Evolutionary conservation across 2,797 vertebrate species (phyloP), one percentile per base, ranked within the genome.

Genomic region (Moxostoma hubbsi): DNA sequence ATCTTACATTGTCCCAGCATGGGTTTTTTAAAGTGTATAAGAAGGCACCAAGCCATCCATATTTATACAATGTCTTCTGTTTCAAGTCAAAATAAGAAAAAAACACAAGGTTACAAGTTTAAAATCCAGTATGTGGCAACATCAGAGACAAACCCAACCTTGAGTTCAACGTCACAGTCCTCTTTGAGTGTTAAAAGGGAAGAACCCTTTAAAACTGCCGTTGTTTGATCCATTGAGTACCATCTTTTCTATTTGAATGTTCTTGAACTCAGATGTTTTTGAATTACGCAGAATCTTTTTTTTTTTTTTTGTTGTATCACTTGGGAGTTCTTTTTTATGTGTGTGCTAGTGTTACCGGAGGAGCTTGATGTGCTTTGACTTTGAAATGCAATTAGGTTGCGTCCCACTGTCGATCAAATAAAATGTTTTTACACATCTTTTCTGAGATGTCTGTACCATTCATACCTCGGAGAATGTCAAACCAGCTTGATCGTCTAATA

Each of bases 301-400:
- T 10, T 24, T 24, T 24, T 24, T 24, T 24, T 24, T 24, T 24
- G 1, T 24, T 1, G 1, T 24, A 45, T 55, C 61, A 16, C 73
- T 66, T 57, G 73, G 61, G 62, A 75, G 13, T 75, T 53, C 2
- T 7, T 54, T 75, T 75, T 1, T 51, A 36, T 64, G 54, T 75
- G 62, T 47, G 51, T 45, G 55, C 49, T 54, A 51, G 59, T 55
- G 62, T 43, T 63, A 16, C 73, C 47, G 36, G 55, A 9, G 57
- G 55, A 74, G 75, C 58, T 46, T 51, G 62, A 77, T 70, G 64
- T 78, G 75, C 15, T 51, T 73, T 63, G 68, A 46, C 81, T 82
- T 82, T 82, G 81, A 73, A 74, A 82, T 63, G 63, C 36, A 18
- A 78, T 82, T 54, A 51, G 12, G 49, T 68, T 66, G 58, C 54